Base-by-base conservation (phyloP, 2,888 invertebrate genomes). In the Dicyrtomina minuta region DNA sequence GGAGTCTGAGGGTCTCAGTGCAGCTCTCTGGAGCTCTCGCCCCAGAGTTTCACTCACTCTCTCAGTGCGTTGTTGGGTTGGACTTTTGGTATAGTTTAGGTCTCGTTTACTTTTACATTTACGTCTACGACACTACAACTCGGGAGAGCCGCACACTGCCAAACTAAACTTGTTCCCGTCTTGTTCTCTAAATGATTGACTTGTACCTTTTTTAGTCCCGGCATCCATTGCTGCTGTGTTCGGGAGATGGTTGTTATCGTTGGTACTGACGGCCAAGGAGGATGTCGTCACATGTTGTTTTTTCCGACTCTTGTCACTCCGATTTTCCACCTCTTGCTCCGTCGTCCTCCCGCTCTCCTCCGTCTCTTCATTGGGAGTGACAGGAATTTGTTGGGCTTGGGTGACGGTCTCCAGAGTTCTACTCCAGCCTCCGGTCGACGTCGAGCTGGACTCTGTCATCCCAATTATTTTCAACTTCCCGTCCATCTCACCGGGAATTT, bases 231-330 rank as follows among this genome's bases (percentile, higher is more conserved):
- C 8, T 33, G 4, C 22, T 49, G 49, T 49, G 12, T 12, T 49
- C 33, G 33, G 33, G n/a, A n/a, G n/a, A n/a, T n/a, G n/a, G n/a
- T n/a, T n/a, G n/a, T n/a, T n/a, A n/a, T 12, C 22, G 49, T n/a
- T 49, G 49, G n/a, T 49, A n/a, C 44, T n/a, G 15, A 12, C 4
- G 49, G n/a, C 49, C 49, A n/a, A n/a, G 17, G 49, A n/a, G 17
- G 49, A 33, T 2, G 49, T 17, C 62, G 44, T 24, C 26, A 46
- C 49, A 49, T 46, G 49, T 20, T 62, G 46, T 27, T 49, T 49
- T 17, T 62, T 49, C 41, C 41, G 39, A 44, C n/a, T n/a, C 15
- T 20, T 17, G 20, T 44, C 43, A 43, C 20, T 24, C 20, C 33
- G 51, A 20, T 55, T 6, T 27, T 55, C 13, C 13, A 26, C 13